Evolutionary conservation across 2,888 invertebrate species (phyloP).

Genomic region (Cheilosia urbana): DNA sequence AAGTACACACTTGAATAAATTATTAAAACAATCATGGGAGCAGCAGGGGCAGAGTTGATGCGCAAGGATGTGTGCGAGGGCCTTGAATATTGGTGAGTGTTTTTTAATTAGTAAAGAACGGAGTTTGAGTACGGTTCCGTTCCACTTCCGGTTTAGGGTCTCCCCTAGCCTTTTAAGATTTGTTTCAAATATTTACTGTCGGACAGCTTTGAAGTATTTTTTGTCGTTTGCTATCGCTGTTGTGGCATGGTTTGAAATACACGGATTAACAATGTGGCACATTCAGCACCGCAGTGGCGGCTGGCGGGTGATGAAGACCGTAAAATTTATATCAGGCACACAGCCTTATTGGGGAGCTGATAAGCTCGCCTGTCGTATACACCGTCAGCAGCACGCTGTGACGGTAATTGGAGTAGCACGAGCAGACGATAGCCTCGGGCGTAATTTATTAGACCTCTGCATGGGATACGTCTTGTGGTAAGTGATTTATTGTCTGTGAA

Average conservation of each 20-base stretch:
- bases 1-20: slow-evolving; percentile 40
- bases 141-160: no score
- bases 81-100: not conserved
- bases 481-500: slow-evolving; percentile 36
- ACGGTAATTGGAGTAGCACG: slow-evolving; percentile 21
- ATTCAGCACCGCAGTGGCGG: not conserved
- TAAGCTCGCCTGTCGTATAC: slow-evolving; percentile 2
- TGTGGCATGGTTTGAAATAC: slow-evolving; percentile 2
- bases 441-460: slow-evolving; percentile 32
- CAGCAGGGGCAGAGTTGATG: not conserved
- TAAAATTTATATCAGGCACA: slow-evolving; percentile 32
- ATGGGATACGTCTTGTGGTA: slow-evolving; percentile 5
- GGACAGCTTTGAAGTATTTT: slow-evolving; percentile 5
- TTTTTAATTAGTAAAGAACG: no score
- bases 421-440: slow-evolving; percentile 16
- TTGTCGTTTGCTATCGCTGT: not conserved
- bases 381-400: slow-evolving; percentile 23
- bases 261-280: not conserved
- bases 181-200: slow-evolving; percentile 35
- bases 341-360: slow-evolving; percentile 8
- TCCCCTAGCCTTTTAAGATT: not conserved
- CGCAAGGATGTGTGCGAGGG: not conserved
- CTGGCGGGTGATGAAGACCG: slow-evolving; percentile 6
- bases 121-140: no score
- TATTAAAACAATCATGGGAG: slow-evolving; percentile 10